These are phyloP conservation scores for Sarotherodon lohbergeri DNA, from an alignment of 2,113 vertebrate genomes.

Conservation along the genomic window DNA sequence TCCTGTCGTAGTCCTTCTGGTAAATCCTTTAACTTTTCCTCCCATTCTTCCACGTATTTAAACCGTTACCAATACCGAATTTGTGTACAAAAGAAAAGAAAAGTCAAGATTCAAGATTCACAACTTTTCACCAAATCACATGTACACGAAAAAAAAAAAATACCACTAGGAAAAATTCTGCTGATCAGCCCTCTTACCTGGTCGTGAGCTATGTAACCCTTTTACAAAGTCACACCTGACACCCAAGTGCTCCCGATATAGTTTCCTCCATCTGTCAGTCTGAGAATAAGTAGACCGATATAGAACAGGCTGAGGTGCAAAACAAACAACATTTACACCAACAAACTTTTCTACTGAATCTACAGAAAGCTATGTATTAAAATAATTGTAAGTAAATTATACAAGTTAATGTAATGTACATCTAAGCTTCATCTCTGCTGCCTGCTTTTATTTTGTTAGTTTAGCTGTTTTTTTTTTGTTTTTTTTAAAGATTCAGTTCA, in stretches of 20 bases:
- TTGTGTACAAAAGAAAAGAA: background rate
- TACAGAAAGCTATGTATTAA: background rate
- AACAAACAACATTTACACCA: background rate
- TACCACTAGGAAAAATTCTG: background rate
- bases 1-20: background rate
- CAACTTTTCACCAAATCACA: background rate
- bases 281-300: background rate
- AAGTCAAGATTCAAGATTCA: background rate
- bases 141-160: background rate
- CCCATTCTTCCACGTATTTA: background rate
- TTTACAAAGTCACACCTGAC: background rate
- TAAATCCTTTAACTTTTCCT: background rate
- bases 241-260: background rate
- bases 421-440: background rate
- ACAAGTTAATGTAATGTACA: background rate
- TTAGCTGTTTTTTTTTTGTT: fast-evolving
- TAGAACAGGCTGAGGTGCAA: background rate
- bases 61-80: background rate
- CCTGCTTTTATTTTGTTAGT: background rate
- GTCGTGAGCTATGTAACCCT: background rate
- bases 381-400: background rate
- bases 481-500: background rate
- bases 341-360: background rate
- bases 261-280: background rate
- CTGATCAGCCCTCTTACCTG: background rate